Conservation (phyloP, 2,113 vertebrate species). For the Coregonus clupeaformis region DNA sequence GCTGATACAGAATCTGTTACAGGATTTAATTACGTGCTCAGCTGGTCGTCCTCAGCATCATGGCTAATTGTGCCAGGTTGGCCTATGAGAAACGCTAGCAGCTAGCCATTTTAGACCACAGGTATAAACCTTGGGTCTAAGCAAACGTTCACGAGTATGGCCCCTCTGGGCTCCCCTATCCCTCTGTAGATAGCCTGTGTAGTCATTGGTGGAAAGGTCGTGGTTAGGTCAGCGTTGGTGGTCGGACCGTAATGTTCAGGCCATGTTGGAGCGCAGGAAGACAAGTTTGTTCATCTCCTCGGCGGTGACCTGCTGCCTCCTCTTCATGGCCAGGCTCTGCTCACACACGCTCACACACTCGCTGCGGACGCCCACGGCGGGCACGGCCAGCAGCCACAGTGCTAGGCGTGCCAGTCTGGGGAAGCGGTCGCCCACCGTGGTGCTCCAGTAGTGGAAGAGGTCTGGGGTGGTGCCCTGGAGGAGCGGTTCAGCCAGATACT, state of each 20-base stretch:
- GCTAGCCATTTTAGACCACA: too few species aligned
- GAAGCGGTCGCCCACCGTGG: constrained; percentile 88
- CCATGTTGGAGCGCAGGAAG: constrained; percentile 98
- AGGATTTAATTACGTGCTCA: too few species aligned
- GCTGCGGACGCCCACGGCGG: constrained; percentile 88
- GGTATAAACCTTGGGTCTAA: too few species aligned
- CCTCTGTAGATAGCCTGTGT: constrained; percentile 43
- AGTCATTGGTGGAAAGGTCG: constrained; percentile 58
- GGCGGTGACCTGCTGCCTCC: constrained; percentile 88
- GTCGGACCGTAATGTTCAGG: constrained; percentile 67
- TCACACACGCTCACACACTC: constrained; percentile 93
- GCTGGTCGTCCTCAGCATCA: too few species aligned
- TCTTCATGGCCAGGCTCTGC: constrained; percentile 92
- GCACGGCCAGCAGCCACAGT: constrained; percentile 95
- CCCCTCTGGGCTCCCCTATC: too few species aligned
- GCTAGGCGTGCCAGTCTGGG: constrained; percentile 90
- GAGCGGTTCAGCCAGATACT: constrained; percentile 77
- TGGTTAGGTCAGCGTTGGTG: constrained; percentile 50
- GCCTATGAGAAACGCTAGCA: too few species aligned
- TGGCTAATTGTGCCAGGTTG: too few species aligned
- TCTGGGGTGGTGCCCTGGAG: constrained; percentile 80
- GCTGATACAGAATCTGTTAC: too few species aligned
- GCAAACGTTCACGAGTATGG: too few species aligned
- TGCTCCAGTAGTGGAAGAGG: constrained; percentile 97
- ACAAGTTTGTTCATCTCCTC: constrained; percentile 99